These are phyloP conservation scores for Glomeris marginata DNA, from an alignment of 2,888 invertebrate genomes.

Conservation along the genomic window DNA sequence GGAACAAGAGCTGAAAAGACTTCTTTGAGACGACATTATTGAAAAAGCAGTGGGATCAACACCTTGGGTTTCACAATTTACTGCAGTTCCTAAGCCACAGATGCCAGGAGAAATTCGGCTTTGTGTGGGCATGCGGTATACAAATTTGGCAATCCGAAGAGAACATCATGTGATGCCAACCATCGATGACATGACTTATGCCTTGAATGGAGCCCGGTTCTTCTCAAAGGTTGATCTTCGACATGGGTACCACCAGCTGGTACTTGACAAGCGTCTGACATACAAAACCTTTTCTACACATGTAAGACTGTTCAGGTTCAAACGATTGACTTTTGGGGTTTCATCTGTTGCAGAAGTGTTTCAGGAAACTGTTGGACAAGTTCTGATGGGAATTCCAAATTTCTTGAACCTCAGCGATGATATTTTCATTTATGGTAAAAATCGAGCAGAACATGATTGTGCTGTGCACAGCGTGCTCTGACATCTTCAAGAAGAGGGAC, in stretches of 20 bases:
- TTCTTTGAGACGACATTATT: slow-evolving; percentile 10
- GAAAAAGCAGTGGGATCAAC: slow-evolving; percentile 5
- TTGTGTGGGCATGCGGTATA: slow-evolving; percentile 11
- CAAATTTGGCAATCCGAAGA: slow-evolving; percentile 11
- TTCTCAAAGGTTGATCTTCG: slow-evolving; percentile 26
- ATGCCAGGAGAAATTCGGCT: slow-evolving; percentile 3
- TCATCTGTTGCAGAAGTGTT: slow-evolving; percentile 32
- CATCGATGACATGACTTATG: slow-evolving; percentile 7
- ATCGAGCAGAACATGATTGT: slow-evolving; percentile 22
- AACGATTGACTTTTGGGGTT: slow-evolving; percentile 29
- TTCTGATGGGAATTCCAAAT: slow-evolving; percentile 25
- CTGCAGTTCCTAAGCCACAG: slow-evolving; percentile 13
- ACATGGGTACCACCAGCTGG: slow-evolving; percentile 28
- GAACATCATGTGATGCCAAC: slow-evolving; percentile 8
- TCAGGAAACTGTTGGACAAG: slow-evolving; percentile 27
- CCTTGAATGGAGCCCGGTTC: slow-evolving; percentile 8
- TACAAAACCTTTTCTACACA: slow-evolving; percentile 29
- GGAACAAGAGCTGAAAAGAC: background rate
- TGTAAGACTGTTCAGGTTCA: slow-evolving; percentile 27
- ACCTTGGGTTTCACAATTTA: slow-evolving; percentile 13
- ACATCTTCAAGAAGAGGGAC: slow-evolving; percentile 14
- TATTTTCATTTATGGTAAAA: slow-evolving; percentile 25
- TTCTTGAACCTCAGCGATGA: slow-evolving; percentile 28
- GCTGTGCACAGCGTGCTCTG: slow-evolving; percentile 20
- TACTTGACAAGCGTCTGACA: slow-evolving; percentile 22